These are phyloP conservation scores for Cerastis rubricosa DNA, from an alignment of 2,888 invertebrate genomes.

Conservation along the genomic window DNA sequence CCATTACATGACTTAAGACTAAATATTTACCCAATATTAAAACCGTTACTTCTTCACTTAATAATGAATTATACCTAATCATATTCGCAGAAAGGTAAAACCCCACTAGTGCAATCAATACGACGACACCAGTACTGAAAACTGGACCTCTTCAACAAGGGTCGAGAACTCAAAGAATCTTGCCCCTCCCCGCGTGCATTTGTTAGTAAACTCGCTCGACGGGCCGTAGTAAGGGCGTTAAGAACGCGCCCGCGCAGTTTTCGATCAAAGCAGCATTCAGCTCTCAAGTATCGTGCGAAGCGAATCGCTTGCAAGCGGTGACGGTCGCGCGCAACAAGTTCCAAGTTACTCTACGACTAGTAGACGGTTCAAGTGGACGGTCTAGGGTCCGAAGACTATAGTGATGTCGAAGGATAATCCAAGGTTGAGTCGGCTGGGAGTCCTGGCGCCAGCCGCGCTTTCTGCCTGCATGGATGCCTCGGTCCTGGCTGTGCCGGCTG, in stretches of 20 bases:
- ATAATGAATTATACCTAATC: neutral
- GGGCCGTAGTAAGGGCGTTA: slow-evolving; percentile 56
- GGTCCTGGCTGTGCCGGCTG: slow-evolving; percentile 87
- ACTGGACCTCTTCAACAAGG: slow-evolving; percentile 33
- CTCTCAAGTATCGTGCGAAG: slow-evolving; percentile 83
- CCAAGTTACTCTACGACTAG: slow-evolving; percentile 41
- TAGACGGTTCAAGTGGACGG: slow-evolving; percentile 54
- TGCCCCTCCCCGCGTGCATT: slow-evolving; percentile 44
- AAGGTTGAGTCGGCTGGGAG: slow-evolving; percentile 84
- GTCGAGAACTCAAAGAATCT: slow-evolving; percentile 16
- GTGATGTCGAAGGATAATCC: slow-evolving; percentile 84
- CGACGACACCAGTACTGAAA: slow-evolving; percentile 24
- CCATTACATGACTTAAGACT: slow-evolving; percentile 4
- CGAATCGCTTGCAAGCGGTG: slow-evolving; percentile 85
- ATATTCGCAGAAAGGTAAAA: slow-evolving; percentile 39
- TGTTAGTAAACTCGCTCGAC: slow-evolving; percentile 56
- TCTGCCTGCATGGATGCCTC: slow-evolving; percentile 88
- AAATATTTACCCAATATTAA: slow-evolving; percentile 17
- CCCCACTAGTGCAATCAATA: slow-evolving; percentile 21
- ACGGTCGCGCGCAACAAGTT: slow-evolving; percentile 81
- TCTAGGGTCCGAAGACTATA: slow-evolving; percentile 60
- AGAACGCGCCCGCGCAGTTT: slow-evolving; percentile 53
- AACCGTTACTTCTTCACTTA: slow-evolving; percentile 11
- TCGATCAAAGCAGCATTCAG: slow-evolving; percentile 76
- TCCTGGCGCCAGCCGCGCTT: slow-evolving; percentile 86